Base-by-base conservation (phyloP, 2,113 vertebrate genomes). In the Scomber japonicus region DNA sequence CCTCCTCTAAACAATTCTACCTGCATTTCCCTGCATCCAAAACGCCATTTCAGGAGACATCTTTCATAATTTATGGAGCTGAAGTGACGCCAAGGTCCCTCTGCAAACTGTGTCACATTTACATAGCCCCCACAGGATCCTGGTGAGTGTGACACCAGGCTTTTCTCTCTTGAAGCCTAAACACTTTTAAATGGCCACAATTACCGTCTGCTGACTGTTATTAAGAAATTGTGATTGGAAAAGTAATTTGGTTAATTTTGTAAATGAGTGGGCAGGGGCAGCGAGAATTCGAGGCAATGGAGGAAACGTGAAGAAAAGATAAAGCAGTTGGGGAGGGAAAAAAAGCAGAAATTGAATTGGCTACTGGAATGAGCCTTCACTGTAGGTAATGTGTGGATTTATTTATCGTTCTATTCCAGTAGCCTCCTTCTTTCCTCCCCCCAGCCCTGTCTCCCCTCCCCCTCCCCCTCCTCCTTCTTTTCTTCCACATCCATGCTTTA, bases 401-500 rank as follows among this genome's bases (percentile, higher is more conserved):
- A 83, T 90, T 89, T 85, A 78, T 66, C 19, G 3, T 44, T 44
- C 40, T 73, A 44, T 67, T 76, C 54, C 72, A 71, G 45, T 75
- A 50, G 60, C 50, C 59, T 71, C 46, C 7, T 30, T 56, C 31
- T 55, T 57, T 61, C 24, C 55, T 54, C 30, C 27, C 14, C 49
- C 13, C 27, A 11, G 50, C 48, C 51, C 31, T 12, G 15, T 64
- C 59, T 78, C n/a, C 21, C 44, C 30, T 64, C 54, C 35, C 54
- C 62, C 59, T 62, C 35, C n/a, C 54, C 62, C 59, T 59, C 60
- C 51, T 61, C 62, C 24, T 49, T 11, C 8, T 61, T 68, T 81
- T 67, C 75, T 62, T 71, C 45, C 81, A 51, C 51, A 70, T 78
- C 78, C 81, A 79, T 78, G 69, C 85, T 91, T 90, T 88, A 87